Conservation (phyloP, 2,113 vertebrate genomes). For the Mus pahari region DNA sequence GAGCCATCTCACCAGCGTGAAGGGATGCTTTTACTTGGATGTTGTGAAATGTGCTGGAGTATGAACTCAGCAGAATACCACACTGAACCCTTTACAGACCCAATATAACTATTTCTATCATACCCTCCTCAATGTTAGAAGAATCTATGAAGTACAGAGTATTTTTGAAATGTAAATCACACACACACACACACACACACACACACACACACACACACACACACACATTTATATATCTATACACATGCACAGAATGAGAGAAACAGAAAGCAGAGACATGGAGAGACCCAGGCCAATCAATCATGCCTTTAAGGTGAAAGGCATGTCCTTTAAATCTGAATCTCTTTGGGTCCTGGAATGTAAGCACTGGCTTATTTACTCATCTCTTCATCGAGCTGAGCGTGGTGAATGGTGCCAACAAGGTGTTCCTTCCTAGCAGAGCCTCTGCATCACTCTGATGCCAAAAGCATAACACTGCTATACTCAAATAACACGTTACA, state of each 20-base stretch:
- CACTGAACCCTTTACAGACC: constrained; percentile 11
- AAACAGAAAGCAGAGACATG: background rate
- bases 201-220: background rate
- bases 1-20: no score
- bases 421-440: background rate
- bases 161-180: background rate
- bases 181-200: background rate
- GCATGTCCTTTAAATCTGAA: background rate
- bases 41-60: background rate
- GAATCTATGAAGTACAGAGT: background rate
- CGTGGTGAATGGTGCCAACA: background rate
- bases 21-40: background rate
- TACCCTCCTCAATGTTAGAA: background rate
- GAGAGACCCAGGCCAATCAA: background rate
- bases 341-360: background rate
- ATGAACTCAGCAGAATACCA: background rate
- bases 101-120: background rate
- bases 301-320: background rate
- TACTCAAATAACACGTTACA: background rate
- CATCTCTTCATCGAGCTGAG: background rate
- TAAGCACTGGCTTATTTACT: background rate
- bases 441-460: background rate
- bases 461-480: background rate
- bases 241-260: background rate
- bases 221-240: background rate